Evolutionary conservation across 2,888 invertebrate genomes (phyloP), one percentile per base, ranked within the genome.

Genomic region (Phasia obesa): DNA sequence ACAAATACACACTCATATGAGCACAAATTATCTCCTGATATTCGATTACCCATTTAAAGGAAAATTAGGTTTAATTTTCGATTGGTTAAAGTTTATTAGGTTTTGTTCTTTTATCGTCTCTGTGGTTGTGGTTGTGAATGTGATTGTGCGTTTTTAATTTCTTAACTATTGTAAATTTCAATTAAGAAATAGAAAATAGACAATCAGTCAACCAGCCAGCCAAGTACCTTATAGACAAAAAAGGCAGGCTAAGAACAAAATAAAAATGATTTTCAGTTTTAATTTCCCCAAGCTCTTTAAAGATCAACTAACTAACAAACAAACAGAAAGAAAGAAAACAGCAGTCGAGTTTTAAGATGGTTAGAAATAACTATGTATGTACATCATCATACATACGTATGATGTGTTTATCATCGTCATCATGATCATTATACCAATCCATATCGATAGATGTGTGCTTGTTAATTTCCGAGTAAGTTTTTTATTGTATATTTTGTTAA

Each of bases 281-380:
- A 73, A 79, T 73, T 79, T 79, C 78, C 78, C 78, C 47, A 65
- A 65, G 65, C 78, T 65, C 78, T 64, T 71, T 23, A 42, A 67
- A 49, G 4, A 25, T 35, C 23, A 42, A 47, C 62, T 2, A 47
- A 19, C 44, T 17, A 1, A 44, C 21, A 55, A 11, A 15, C 42
- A 21, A n/a, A 19, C 15, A 35, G 11, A 27, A 51, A 19, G 6
- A 25, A 57, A 59, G 44, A 23, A 19, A n/a, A 17, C 13, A 44
- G 2, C 5, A 4, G 2, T 38, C n/a, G 4, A 19, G 13, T 55
- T 31, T 55, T 31, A 13, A 38, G 23, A 51, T 27, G 9, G n/a
- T 35, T 49, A 31, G 23, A 53, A 35, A 64, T 17, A 62, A 3
- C 42, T 31, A 31, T 9, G 31, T 5, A 15, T 15, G 13, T 42